Evolutionary conservation across 2,113 vertebrate genomes (phyloP), one percentile per base, ranked within the genome.

Genomic region (Sphaerodactylus townsendi): DNA sequence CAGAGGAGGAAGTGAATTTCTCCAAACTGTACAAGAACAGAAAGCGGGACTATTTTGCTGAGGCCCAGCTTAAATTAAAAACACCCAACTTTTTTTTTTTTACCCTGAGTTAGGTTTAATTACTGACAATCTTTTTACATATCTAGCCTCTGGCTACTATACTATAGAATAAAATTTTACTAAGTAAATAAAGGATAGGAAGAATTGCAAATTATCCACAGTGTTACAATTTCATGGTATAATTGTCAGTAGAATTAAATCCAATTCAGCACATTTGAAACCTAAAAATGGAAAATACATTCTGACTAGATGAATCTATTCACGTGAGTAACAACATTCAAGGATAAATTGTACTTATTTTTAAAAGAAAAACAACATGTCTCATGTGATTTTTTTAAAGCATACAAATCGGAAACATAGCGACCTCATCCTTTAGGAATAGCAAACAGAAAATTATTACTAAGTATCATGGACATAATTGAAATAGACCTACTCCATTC

Each of bases 151-250:
- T 21, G 89, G 11, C 9, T 90, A 35, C 83, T 90, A 66, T 90
- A 82, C 33, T 71, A 59, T 9, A 46, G 14, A 87, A 88, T 53
- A 85, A 4, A 30, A 66, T 92, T 66, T 86, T 82, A n/a, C 17
- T 90, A 81, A 90, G 37, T 81, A 93, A 94, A 90, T 71, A 90
- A 72, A 85, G 4, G 35, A 14, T 64, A 80, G 83, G 85, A 94
- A 93, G 21, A 69, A 92, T 81, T 33, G 79, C 19, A 86, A 86
- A 84, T 92, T 86, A 81, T 94, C 83, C 83, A 81, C 33, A 25
- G 75, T 85, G 13, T 62, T 86, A 25, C 78, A 91, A 87, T 93
- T 87, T 81, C 84, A 90, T 83, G 83, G 46, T 89, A 9, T 62
- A 85, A 53, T 14, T 86, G 21, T 90, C 77, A 87, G 59, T 41